Evolutionary conservation across 2,113 vertebrate species (phyloP).

Genomic region (Garra rufa): DNA sequence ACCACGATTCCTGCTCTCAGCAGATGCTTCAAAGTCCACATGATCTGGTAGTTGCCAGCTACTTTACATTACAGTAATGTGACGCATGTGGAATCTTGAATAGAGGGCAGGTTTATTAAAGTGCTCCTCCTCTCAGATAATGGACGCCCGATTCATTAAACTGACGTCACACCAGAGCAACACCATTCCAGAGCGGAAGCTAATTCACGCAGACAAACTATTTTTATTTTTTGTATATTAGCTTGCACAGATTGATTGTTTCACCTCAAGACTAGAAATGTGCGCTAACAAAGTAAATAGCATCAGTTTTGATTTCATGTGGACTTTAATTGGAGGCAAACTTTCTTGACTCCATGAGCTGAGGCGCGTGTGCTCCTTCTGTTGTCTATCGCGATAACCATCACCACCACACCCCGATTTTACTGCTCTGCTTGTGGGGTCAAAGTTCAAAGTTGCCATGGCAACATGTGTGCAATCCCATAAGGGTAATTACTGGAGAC

Average conservation of each 20-base stretch:
- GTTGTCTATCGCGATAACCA: constrained; percentile 37
- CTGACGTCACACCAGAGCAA: no score
- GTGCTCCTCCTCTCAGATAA: no score
- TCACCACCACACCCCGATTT: constrained; percentile 48
- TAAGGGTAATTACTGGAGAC: constrained; percentile 49
- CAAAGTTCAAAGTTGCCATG: constrained; percentile 58
- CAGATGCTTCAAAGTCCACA: neutral
- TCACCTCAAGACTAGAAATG: neutral
- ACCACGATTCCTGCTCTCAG: neutral
- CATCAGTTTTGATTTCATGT: no score
- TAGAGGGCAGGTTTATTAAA: no score
- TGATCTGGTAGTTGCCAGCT: no score
- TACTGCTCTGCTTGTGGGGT: constrained; percentile 47
- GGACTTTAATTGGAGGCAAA: neutral
- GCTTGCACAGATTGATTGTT: neutral
- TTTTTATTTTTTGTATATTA: no score
- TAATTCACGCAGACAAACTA: no score
- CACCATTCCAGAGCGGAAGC: no score
- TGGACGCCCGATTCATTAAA: no score
- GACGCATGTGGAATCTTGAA: no score
- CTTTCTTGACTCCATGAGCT: neutral
- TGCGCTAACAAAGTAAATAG: no score
- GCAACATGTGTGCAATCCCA: constrained; percentile 44
- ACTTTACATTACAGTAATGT: no score
- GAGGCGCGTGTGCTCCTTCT: neutral